Evolutionary conservation across 2,888 invertebrate species (phyloP), one percentile per base, ranked within the genome.

Genomic region (Andrena flavipes): DNA sequence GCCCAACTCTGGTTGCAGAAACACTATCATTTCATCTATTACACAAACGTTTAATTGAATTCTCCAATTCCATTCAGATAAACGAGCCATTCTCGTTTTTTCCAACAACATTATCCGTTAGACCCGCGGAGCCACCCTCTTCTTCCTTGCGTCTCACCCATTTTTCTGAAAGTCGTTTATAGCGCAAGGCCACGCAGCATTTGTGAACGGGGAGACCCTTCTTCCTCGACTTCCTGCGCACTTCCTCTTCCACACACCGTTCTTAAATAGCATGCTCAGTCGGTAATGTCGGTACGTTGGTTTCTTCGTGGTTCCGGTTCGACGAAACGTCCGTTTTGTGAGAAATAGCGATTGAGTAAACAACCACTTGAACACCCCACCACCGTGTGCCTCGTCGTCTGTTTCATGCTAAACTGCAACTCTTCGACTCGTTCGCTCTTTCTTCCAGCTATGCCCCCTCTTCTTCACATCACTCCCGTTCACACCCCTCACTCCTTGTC

Each of bases 161-260:
- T 20, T 35, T 30, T 26, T 65, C 63, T 51, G 75, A 84, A 84
- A 85, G 82, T 87, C 83, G 89, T 89, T 87, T 86, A 87, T 87
- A 88, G 89, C 87, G 82, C 88, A 89, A 89, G 89, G 89, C 89
- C 89, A 86, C 79, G 67, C 77, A 78, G 70, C 80, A 70, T 83
- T 84, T 75, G 73, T 76, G 79, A 80, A 80, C 81, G 78, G 65
- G 60, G 29, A 20, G 75, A 69, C 84, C 84, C 85, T 86, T 82
- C 74, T 83, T 76, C 74, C 64, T 74, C 81, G 65, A 86, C 89
- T 84, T 89, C 88, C 86, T 83, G 86, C 75, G 79, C 83, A 82
- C 84, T 87, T 88, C 88, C 84, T 88, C 69, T 75, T 81, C 68
- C 59, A n/a, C 72, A 33, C 71, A 70, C 59, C 48, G 80, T 75